phyloP scores from a whole-genome alignment of 2,113 vertebrate species.

The Pomatorhinus ruficollis region DNA sequence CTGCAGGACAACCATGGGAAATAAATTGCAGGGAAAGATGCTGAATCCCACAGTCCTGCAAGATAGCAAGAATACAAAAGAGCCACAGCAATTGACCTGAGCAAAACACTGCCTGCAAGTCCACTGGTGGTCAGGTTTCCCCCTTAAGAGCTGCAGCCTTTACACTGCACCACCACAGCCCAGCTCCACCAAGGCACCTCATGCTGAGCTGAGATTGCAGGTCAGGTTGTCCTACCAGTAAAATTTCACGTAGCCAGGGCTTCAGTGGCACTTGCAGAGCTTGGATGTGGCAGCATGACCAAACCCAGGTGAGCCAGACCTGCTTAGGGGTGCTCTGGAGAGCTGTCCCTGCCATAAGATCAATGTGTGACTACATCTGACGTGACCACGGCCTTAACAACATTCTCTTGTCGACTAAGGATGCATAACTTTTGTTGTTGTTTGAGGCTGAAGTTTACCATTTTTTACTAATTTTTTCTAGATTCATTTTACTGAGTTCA shows the following conservation, averaged over 20 bases:
- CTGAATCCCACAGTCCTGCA: neutral
- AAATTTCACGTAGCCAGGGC: rapidly evolving
- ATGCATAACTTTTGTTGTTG: neutral
- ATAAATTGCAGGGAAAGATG: neutral
- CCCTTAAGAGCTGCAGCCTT: rapidly evolving
- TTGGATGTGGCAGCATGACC: neutral
- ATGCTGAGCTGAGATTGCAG: rapidly evolving
- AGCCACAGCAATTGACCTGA: neutral
- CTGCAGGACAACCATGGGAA: neutral
- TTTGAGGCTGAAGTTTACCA: neutral
- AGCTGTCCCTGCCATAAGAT: neutral
- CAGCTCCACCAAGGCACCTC: neutral
- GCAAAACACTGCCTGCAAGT: neutral
- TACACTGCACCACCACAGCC: rapidly evolving
- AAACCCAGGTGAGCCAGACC: neutral
- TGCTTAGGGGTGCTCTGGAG: neutral
- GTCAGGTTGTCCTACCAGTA: neutral
- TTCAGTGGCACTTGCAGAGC: neutral
- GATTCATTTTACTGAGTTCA: neutral
- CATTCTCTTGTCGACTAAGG: neutral
- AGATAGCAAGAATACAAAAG: neutral
- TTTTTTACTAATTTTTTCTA: neutral
- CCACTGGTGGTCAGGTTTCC: neutral
- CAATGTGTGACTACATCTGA: neutral
- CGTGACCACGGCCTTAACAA: neutral